Conservation (phyloP, 2,888 invertebrate species). For the Nysson spinosus region DNA sequence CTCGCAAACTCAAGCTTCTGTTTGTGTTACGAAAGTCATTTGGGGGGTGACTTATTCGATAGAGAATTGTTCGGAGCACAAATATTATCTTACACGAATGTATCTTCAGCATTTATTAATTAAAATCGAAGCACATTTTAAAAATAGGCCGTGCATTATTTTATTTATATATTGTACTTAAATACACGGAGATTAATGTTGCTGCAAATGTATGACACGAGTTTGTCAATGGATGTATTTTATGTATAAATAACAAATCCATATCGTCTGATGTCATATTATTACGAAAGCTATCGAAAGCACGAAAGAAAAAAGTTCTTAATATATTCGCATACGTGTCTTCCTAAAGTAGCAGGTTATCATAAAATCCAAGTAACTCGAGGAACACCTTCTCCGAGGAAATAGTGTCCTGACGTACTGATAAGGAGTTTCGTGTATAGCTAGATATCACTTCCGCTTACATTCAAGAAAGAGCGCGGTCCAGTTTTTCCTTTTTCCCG, state of each 20-base stretch:
- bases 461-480: background rate
- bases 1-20: background rate
- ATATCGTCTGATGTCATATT: no score
- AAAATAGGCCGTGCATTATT: no score
- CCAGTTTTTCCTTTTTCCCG: background rate
- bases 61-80: background rate
- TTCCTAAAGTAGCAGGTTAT: slow-evolving; percentile 58
- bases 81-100: background rate
- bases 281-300: no score
- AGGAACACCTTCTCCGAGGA: slow-evolving; percentile 43
- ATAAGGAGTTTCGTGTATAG: slow-evolving; percentile 65
- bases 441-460: slow-evolving; percentile 16
- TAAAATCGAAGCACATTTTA: no score
- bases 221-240: no score
- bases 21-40: no score
- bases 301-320: no score
- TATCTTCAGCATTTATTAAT: background rate
- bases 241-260: no score
- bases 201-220: no score
- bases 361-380: slow-evolving; percentile 33
- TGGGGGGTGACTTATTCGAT: no score
- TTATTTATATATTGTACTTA: no score
- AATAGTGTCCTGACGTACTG: slow-evolving; percentile 62
- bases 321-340: slow-evolving; percentile 6
- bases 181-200: background rate